Evolutionary conservation across 2,888 invertebrate genomes (phyloP).

Genomic region (Pristionchus fissidentatus): DNA sequence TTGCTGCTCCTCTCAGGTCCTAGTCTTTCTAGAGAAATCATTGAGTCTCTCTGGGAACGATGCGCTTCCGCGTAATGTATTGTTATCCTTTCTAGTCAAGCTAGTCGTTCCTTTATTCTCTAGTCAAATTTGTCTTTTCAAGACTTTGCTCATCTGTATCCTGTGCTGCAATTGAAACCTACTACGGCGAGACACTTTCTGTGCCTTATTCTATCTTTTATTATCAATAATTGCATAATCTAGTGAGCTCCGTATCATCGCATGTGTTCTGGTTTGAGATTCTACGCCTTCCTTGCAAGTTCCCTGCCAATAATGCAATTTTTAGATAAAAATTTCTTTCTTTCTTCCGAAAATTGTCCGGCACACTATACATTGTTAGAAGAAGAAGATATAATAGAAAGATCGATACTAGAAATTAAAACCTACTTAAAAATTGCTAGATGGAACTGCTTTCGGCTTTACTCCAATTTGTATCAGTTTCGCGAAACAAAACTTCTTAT

Average conservation of each 20-base stretch:
- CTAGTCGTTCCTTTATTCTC: constrained; percentile 9
- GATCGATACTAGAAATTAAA: too few relatives aligned
- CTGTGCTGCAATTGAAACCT: constrained; percentile 29
- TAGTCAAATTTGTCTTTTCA: neutral
- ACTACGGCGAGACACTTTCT: constrained; percentile 15
- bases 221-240: neutral
- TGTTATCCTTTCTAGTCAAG: constrained; percentile 1
- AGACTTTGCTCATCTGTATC: constrained; percentile 32
- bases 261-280: constrained; percentile 14
- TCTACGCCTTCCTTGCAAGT: neutral
- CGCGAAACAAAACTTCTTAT: too few relatives aligned
- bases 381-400: too few relatives aligned
- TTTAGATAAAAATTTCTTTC: too few relatives aligned
- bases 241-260: constrained; percentile 30
- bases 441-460: too few relatives aligned
- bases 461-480: too few relatives aligned
- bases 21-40: neutral
- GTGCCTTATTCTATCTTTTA: constrained; percentile 9
- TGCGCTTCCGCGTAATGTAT: constrained; percentile 28
- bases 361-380: too few relatives aligned
- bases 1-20: constrained; percentile 1
- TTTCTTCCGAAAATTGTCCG: too few relatives aligned
- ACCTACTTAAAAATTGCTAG: too few relatives aligned
- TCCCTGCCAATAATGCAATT: constrained; percentile 36
- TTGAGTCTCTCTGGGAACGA: neutral